These are phyloP conservation scores for Gasterosteus aculeatus DNA, from an alignment of 2,113 vertebrate genomes.

Conservation along the genomic window DNA sequence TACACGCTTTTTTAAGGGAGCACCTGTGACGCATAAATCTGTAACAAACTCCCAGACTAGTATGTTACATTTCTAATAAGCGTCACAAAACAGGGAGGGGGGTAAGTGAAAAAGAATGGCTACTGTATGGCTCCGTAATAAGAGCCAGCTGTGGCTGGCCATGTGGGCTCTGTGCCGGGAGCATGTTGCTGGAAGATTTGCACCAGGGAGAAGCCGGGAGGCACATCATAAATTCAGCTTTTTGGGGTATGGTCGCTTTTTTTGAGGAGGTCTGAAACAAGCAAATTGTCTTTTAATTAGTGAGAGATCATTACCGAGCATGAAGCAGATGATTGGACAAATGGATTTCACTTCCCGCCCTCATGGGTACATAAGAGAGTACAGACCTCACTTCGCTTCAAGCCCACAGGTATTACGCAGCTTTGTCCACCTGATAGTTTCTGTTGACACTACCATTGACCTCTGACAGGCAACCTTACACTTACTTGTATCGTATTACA, in stretches of 20 bases:
- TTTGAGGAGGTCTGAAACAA: constrained; percentile 52
- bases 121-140: constrained; percentile 88
- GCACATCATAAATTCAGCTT: constrained; percentile 77
- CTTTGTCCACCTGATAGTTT: constrained; percentile 10
- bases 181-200: constrained; percentile 68
- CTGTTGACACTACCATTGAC: constrained; percentile 1
- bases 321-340: constrained; percentile 23
- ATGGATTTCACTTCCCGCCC: constrained; percentile 21
- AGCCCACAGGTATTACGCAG: not conserved
- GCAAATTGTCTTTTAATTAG: constrained; percentile 74
- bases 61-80: constrained; percentile 93
- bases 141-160: constrained; percentile 91
- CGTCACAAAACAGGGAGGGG: constrained; percentile 84
- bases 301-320: constrained; percentile 37
- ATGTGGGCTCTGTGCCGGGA: constrained; percentile 69
- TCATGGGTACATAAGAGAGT: constrained; percentile 1
- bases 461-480: not conserved
- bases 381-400: not conserved
- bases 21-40: constrained; percentile 93
- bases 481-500: not conserved
- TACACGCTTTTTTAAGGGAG: constrained; percentile 76
- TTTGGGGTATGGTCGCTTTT: constrained; percentile 62
- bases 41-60: constrained; percentile 82
- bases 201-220: constrained; percentile 72
- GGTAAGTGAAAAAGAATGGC: constrained; percentile 93